Conservation (phyloP, 2,113 vertebrate species). For the Saguinus midas region DNA sequence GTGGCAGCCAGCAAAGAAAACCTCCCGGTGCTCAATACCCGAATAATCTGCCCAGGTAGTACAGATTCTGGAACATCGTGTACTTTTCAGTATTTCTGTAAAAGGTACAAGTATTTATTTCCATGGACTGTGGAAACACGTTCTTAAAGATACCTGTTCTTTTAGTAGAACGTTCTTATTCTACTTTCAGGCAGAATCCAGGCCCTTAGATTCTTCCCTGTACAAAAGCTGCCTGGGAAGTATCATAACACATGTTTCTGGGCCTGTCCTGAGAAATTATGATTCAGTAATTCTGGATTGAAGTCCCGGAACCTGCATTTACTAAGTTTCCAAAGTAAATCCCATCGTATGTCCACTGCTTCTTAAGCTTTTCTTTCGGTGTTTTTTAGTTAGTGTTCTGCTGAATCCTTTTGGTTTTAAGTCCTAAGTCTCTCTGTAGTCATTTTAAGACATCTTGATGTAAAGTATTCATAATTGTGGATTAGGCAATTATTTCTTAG, state of each 20-base stretch:
- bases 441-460: not conserved
- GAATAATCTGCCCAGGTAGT: slow-evolving; percentile 98
- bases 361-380: not conserved
- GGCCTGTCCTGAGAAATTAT: not conserved
- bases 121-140: not conserved
- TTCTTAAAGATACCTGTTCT: slow-evolving; percentile 33
- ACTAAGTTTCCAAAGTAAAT: not conserved
- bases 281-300: not conserved
- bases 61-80: not conserved
- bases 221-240: not conserved
- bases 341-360: not conserved
- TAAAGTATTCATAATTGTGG: not conserved
- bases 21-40: slow-evolving; percentile 97
- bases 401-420: not conserved
- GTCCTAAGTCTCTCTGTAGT: not conserved
- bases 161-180: not conserved
- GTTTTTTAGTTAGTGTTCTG: too few species aligned
- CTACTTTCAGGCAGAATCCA: not conserved
- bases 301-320: not conserved
- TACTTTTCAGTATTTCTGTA: not conserved
- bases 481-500: not conserved
- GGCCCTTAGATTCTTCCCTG: not conserved
- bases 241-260: slow-evolving; percentile 14
- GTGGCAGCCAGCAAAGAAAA: slow-evolving; percentile 95
- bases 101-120: not conserved